Evolutionary conservation across 2,888 invertebrate species (phyloP).

Genomic region (Drosophila planitibia): DNA sequence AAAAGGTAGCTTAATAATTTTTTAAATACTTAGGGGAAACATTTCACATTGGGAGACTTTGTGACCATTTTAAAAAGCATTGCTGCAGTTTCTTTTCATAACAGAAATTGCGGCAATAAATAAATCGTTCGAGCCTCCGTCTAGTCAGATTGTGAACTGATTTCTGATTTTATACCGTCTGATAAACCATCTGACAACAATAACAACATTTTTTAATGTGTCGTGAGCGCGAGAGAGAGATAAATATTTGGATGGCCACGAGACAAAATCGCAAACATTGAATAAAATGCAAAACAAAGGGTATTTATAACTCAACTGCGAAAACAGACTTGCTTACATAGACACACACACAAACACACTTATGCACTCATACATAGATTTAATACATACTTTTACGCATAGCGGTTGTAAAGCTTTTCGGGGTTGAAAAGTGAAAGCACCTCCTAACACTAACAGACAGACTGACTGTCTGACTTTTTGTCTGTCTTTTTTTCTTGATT

Average conservation of each 20-base stretch:
- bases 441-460: slow-evolving; percentile 17
- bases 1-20: background rate
- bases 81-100: background rate
- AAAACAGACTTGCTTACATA: slow-evolving; percentile 11
- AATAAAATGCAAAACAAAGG: slow-evolving; percentile 14
- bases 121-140: background rate
- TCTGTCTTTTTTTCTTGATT: slow-evolving; percentile 15
- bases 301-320: slow-evolving; percentile 44
- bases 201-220: slow-evolving; percentile 5
- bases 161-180: background rate
- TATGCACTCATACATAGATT: background rate
- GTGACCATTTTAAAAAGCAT: background rate
- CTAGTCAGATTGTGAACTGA: background rate
- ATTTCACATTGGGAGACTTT: background rate
- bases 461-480: slow-evolving; percentile 23
- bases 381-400: slow-evolving; percentile 6
- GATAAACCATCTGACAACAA: slow-evolving; percentile 28
- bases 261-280: slow-evolving; percentile 13
- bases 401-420: slow-evolving; percentile 37
- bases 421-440: slow-evolving; percentile 66
- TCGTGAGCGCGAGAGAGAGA: slow-evolving; percentile 21
- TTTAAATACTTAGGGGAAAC: background rate
- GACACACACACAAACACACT: background rate
- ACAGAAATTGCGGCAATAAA: background rate
- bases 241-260: slow-evolving; percentile 16